These are phyloP conservation scores for Drosophila gaucha DNA, from an alignment of 2,888 invertebrate species.

Conservation along the genomic window DNA sequence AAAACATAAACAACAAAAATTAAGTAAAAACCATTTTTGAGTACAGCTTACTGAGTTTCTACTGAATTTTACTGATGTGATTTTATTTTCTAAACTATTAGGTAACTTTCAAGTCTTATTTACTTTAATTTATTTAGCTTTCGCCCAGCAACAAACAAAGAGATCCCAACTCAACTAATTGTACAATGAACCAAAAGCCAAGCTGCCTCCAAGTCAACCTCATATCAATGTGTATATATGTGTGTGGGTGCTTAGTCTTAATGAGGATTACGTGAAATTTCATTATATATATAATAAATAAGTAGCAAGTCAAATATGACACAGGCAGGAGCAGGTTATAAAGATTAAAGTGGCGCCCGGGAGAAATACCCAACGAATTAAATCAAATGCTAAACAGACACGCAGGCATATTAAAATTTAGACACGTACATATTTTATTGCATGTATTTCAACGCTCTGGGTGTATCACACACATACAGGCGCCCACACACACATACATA, in stretches of 20 bases:
- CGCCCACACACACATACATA: slow-evolving; percentile 2
- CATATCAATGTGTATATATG: slow-evolving; percentile 13
- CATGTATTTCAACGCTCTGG: slow-evolving; percentile 48
- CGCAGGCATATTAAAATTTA: slow-evolving; percentile 74
- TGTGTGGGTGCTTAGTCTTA: slow-evolving; percentile 35
- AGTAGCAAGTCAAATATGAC: slow-evolving; percentile 67
- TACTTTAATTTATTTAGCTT: neutral
- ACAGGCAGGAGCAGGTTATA: slow-evolving; percentile 7
- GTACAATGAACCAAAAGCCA: slow-evolving; percentile 8
- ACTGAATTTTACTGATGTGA: neutral
- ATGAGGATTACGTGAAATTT: slow-evolving; percentile 71
- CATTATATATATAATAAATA: slow-evolving; percentile 71
- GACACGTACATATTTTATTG: slow-evolving; percentile 77
- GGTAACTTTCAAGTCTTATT: neutral
- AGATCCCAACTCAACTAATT: neutral
- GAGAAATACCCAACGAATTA: slow-evolving; percentile 32
- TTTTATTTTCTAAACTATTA: neutral
- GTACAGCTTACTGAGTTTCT: neutral
- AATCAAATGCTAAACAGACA: slow-evolving; percentile 58
- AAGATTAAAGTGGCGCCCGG: slow-evolving; percentile 20
- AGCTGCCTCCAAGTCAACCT: slow-evolving; percentile 13
- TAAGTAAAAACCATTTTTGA: slow-evolving; percentile 8
- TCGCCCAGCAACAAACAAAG: no score
- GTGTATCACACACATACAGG: slow-evolving; percentile 1
- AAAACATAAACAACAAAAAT: slow-evolving; percentile 29